These are phyloP conservation scores for Rhineura floridana DNA, from an alignment of 2,113 vertebrate genomes.

Conservation along the genomic window DNA sequence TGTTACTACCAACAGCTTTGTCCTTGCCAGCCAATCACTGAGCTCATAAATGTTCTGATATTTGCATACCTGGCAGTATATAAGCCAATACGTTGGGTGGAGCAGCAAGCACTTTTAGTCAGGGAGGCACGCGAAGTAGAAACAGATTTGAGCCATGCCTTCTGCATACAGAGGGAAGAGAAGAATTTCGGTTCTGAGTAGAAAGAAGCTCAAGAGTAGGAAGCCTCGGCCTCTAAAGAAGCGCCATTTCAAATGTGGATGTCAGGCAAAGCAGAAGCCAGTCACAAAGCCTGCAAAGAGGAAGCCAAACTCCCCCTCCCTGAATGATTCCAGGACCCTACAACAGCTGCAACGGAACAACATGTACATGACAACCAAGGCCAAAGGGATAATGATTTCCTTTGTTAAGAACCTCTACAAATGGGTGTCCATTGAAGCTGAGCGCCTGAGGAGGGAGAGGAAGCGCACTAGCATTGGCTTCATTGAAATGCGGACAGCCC, in stretches of 20 bases:
- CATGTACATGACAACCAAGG: slow-evolving; percentile 26
- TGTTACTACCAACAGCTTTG: slow-evolving; percentile 14
- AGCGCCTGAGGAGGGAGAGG: slow-evolving; percentile 11
- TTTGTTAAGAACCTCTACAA: slow-evolving; percentile 31
- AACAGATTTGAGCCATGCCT: slow-evolving; percentile 16
- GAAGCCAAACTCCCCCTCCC: neutral
- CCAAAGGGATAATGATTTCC: slow-evolving; percentile 18
- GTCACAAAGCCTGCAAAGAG: neutral
- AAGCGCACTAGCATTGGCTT: slow-evolving; percentile 18
- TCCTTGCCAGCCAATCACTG: slow-evolving; percentile 17
- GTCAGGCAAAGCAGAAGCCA: neutral
- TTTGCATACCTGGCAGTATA: slow-evolving; percentile 9
- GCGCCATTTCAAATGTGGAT: neutral
- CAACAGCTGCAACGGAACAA: neutral
- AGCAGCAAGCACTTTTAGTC: neutral
- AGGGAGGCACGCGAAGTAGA: neutral
- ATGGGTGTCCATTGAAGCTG: slow-evolving; percentile 29
- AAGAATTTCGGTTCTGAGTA: neutral
- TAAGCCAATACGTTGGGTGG: neutral
- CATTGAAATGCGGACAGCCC: slow-evolving; percentile 23
- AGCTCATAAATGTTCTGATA: slow-evolving; percentile 14
- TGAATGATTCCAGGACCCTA: slow-evolving; percentile 5
- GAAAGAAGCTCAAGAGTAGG: neutral
- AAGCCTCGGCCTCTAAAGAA: neutral
- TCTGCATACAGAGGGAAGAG: slow-evolving; percentile 6